These are phyloP conservation scores for Lucifuga dentata DNA, from an alignment of 2,113 vertebrate species.

Conservation along the genomic window DNA sequence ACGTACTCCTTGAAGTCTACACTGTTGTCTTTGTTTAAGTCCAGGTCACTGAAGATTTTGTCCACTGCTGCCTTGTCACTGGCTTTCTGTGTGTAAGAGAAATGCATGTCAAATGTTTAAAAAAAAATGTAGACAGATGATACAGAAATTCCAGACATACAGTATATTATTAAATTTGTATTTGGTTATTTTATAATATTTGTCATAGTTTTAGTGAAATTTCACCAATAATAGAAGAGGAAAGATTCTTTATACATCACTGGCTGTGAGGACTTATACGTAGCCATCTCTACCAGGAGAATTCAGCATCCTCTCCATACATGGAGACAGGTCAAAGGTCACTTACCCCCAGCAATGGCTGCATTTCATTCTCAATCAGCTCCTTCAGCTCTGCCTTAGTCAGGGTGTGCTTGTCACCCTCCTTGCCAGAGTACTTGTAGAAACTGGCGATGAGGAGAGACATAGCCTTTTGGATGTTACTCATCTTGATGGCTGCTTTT, in stretches of 20 bases:
- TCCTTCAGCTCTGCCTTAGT: constrained; percentile 90
- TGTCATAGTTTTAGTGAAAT: too few relatives aligned
- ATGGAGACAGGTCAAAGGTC: not conserved
- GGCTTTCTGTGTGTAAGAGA: constrained; percentile 55
- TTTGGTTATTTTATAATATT: too few relatives aligned
- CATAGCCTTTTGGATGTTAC: constrained; percentile 81
- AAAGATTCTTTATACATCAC: not conserved
- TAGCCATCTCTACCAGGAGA: not conserved
- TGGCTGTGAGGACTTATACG: too few relatives aligned
- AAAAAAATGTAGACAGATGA: not conserved
- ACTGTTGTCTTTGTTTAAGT: constrained; percentile 67
- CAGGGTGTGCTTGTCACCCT: constrained; percentile 87
- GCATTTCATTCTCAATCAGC: constrained; percentile 84
- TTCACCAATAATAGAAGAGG: not conserved
- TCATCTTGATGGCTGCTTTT: constrained; percentile 61
- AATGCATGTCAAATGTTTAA: not conserved
- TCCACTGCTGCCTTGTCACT: constrained; percentile 61
- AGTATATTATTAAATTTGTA: not conserved
- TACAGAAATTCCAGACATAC: not conserved
- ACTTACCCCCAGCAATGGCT: constrained; percentile 82
- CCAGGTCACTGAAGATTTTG: constrained; percentile 74
- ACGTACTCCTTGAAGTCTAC: constrained; percentile 82
- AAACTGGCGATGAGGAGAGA: constrained; percentile 83
- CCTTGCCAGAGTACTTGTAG: constrained; percentile 87
- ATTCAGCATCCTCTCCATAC: not conserved